Evolutionary conservation across 2,113 vertebrate genomes (phyloP).

Genomic region (Dicaeum eximium): DNA sequence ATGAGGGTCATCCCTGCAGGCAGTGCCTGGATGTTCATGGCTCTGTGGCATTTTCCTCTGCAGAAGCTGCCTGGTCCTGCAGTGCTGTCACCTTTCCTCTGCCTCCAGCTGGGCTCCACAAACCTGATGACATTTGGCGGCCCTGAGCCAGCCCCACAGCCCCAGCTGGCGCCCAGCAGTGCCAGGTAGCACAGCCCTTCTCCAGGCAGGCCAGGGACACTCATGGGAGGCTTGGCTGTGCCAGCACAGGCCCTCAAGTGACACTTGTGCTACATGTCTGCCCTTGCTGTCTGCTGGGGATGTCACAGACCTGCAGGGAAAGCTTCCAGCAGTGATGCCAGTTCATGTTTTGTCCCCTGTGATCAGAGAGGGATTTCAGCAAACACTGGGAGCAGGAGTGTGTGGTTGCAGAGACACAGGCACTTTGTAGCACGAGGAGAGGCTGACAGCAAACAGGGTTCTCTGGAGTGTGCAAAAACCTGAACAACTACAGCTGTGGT

Average conservation of each 20-base stretch:
- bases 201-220: neutral
- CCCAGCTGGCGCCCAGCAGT: neutral
- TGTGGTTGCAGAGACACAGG: neutral
- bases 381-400: rapidly evolving
- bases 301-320: neutral
- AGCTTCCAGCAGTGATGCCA: neutral
- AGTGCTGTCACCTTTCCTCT: neutral
- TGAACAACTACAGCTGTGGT: rapidly evolving
- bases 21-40: neutral
- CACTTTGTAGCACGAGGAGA: neutral
- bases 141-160: neutral
- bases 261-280: neutral
- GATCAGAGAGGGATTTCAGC: neutral
- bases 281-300: neutral
- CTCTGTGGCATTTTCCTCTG: neutral
- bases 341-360: neutral
- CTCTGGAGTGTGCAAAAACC: neutral
- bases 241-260: neutral
- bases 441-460: rapidly evolving
- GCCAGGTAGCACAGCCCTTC: neutral
- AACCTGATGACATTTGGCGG: neutral
- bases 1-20: neutral
- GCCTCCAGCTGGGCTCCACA: neutral
- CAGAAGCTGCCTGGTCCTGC: neutral
- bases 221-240: neutral